These are phyloP conservation scores for Lipophrys pholis DNA, from an alignment of 2,113 vertebrate species.

Conservation along the genomic window DNA sequence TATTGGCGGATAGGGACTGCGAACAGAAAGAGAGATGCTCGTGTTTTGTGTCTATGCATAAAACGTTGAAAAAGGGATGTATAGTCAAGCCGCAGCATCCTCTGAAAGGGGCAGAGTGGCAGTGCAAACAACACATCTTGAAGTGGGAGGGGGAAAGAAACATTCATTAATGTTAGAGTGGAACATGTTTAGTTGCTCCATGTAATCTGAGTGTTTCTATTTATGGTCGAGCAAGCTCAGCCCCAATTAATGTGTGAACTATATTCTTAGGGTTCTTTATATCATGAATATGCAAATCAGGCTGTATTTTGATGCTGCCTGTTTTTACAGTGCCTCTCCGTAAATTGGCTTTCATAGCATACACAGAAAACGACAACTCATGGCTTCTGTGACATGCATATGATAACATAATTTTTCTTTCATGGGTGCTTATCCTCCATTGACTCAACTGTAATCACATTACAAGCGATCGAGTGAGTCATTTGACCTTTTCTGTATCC, in stretches of 20 bases:
- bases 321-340: constrained; percentile 44
- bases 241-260: constrained; percentile 58
- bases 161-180: constrained; percentile 59
- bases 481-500: constrained; percentile 78
- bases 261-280: constrained; percentile 44
- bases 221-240: constrained; percentile 54
- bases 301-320: constrained; percentile 53
- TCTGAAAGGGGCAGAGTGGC: too few relatives aligned
- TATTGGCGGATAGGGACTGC: neutral
- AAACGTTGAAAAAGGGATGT: too few relatives aligned
- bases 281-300: constrained; percentile 67
- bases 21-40: constrained; percentile 3
- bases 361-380: constrained; percentile 40
- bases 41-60: constrained; percentile 29
- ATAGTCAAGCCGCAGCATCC: too few relatives aligned
- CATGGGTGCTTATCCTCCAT: constrained; percentile 68
- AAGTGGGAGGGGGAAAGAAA: constrained; percentile 32
- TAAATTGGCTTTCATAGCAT: constrained; percentile 58
- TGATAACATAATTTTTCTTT: constrained; percentile 67
- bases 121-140: too few relatives aligned
- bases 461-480: constrained; percentile 70
- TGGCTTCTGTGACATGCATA: constrained; percentile 52
- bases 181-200: constrained; percentile 49
- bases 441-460: constrained; percentile 75
- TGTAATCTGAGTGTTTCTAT: constrained; percentile 66